phyloP scores from a whole-genome alignment of 2,113 vertebrate genomes.

The Hiodon alosoides region DNA sequence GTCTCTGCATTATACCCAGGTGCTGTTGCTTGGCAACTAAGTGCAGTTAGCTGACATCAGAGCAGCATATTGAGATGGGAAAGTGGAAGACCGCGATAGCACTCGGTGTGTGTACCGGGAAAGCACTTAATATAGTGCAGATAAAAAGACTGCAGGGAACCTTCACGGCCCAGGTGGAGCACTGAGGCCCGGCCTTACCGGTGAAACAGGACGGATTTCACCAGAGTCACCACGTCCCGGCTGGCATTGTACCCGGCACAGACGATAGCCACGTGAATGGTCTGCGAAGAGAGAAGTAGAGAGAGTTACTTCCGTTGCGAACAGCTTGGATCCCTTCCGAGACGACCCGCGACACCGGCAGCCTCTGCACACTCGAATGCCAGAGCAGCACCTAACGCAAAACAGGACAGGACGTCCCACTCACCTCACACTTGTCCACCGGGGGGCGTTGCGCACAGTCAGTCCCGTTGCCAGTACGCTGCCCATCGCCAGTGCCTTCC shows the following conservation, averaged over 20 bases:
- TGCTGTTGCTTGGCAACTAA: neutral
- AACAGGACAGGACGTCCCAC: neutral
- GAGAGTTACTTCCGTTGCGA: no score
- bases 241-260: constrained; percentile 96
- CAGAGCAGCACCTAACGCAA: no score
- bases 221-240: constrained; percentile 91
- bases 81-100: neutral
- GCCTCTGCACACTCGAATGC: no score
- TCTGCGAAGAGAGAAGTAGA: constrained; percentile 61
- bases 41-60: neutral
- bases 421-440: constrained; percentile 79
- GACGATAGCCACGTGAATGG: constrained; percentile 94
- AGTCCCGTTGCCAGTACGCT: constrained; percentile 68
- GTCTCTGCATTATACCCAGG: neutral
- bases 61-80: neutral
- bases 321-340: no score
- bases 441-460: constrained; percentile 73
- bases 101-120: neutral
- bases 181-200: constrained; percentile 63
- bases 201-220: constrained; percentile 97
- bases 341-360: no score
- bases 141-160: neutral
- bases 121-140: neutral
- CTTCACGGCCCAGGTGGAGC: constrained; percentile 3
- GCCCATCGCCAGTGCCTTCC: constrained; percentile 69